Percentiles rank a stretch among this genome's conserved stretches.
These are phyloP conservation scores for Eupithecia subfuscata DNA, from an alignment of 2,888 invertebrate genomes.

Conservation along the genomic window DNA sequence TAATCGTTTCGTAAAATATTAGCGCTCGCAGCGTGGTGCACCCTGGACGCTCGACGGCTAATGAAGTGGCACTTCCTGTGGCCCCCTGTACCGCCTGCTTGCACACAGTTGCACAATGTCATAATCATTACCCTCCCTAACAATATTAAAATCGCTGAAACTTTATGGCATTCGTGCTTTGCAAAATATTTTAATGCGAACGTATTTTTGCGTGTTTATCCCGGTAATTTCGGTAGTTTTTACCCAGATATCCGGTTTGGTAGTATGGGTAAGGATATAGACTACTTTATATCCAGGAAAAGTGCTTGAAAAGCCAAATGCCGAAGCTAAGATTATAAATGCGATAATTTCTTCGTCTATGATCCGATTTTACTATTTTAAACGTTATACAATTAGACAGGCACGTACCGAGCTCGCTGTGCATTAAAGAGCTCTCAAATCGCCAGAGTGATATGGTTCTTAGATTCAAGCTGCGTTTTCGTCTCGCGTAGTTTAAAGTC, in stretches of 20 bases:
- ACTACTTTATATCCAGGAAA: neutral
- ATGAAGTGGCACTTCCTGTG: conserved; percentile 1
- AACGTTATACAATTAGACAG: no score
- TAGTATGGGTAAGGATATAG: neutral
- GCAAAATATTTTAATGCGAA: neutral
- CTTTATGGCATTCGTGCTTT: neutral
- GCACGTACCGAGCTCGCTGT: no score
- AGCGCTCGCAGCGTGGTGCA: conserved; percentile 22
- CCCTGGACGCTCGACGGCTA: conserved; percentile 21
- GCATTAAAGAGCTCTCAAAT: no score
- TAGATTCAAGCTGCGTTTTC: no score
- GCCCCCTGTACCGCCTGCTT: conserved; percentile 2
- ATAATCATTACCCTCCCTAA: neutral
- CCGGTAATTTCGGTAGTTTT: no score
- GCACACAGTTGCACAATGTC: neutral
- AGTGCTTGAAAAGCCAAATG: neutral
- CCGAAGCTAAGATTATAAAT: neutral
- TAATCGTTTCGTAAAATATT: conserved; percentile 49
- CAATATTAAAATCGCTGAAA: neutral
- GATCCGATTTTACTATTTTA: neutral
- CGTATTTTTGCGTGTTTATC: neutral
- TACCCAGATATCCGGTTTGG: neutral
- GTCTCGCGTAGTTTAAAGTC: neutral
- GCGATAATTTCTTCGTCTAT: neutral
- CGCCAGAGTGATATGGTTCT: no score